Evolutionary conservation across 2,113 vertebrate genomes (phyloP).

Genomic region (human (Homo sapiens)): GRCh38 chr14:43907501-43908000

Average conservation of each 20-base stretch:
- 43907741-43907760: not conserved
- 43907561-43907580: not conserved
- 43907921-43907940: not conserved
- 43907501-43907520: not conserved
- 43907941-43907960: not conserved
- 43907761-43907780: not conserved
- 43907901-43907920: not conserved
- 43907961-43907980: not conserved
- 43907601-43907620: not conserved
- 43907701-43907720: not conserved
- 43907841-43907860: not conserved
- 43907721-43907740: not conserved
- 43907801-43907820: not conserved
- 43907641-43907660: not conserved
- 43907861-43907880: not conserved
- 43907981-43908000: not conserved
- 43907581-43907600: not conserved
- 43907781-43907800: not conserved
- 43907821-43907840: not conserved
- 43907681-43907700: not conserved
- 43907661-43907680: not conserved
- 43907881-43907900: not conserved
- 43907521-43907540: not conserved
- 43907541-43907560: not conserved
- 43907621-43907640: not conserved